Base-by-base conservation (phyloP, 2,113 vertebrate species). In the Pomatostomus ruficeps region DNA sequence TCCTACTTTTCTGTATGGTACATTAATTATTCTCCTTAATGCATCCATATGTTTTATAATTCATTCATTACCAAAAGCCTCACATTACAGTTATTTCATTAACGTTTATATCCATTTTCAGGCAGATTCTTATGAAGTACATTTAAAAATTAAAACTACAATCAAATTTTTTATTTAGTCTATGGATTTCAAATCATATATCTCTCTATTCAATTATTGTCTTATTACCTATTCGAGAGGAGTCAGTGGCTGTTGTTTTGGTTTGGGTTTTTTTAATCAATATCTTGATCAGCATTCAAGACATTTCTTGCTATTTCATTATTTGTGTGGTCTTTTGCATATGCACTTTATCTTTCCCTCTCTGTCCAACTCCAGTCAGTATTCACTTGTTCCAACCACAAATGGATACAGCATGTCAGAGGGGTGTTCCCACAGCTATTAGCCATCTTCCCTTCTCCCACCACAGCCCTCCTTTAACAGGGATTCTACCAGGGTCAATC, bases 11-110 rank as follows among this genome's bases (percentile, higher is more conserved):
- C 74, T 87, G 87, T 89, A 92, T 88, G 65, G 82, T 59, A 85
- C 96, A 96, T 97, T 91, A 96, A 95, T 97, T 97, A 97, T 97
- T 96, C 94, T 61, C 46, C 90, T 97, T 97, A 96, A 96, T 95
- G 91, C 77, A 95, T 94, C 77, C 63, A 90, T 91, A 94, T 89
- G 55, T 89, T 96, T 96, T 96, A 75, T 95, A 97, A 97, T 96
- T 96, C 12, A 71, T 81, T 86, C 72, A 84, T 91, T 88, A 85
- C 3, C 79, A 88, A 97, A 97, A 96, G 70, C 74, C 77, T 95
- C 94, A 97, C 84, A 89, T n/a, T 72, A 78, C 70, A 79, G 82
- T 91, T 96, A 94, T 91, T 96, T 97, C 78, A 96, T 88, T 93
- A 86, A 95, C 96, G 87, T 88, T 96, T 93, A 94, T 90, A 93